A percentile compares a stretch with the other conserved stretches of the same genome.
Conservation (phyloP, 2,888 invertebrate genomes). For the Parnassius glacialis region DNA sequence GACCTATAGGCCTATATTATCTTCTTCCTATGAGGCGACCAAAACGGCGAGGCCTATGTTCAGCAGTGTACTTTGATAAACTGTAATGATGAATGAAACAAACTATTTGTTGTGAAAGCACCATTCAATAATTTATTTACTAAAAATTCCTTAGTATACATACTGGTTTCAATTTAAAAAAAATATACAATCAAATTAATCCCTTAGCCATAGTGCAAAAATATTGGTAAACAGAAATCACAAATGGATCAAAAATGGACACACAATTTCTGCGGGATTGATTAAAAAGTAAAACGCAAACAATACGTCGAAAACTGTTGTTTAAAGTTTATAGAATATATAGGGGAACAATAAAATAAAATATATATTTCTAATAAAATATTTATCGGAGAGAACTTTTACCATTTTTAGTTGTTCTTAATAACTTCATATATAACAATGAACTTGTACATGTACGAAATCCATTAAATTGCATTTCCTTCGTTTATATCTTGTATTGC, state of each 20-base stretch:
- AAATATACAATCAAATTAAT: constrained; percentile 13
- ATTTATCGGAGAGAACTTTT: no score
- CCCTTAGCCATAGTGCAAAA: constrained; percentile 3
- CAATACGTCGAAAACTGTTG: no score
- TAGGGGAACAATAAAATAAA: no score
- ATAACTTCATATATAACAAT: no score
- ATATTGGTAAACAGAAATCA: constrained; percentile 6
- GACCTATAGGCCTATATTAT: no score
- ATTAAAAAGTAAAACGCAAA: background rate
- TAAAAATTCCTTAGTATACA: constrained; percentile 74
- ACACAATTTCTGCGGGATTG: background rate
- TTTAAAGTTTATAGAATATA: no score
- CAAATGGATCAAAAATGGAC: background rate
- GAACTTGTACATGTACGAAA: no score
- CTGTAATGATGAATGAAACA: constrained; percentile 56
- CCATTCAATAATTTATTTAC: constrained; percentile 80
- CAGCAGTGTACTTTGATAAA: background rate
- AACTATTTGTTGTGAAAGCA: constrained; percentile 76
- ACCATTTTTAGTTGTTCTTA: no score
- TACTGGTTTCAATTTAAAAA: constrained; percentile 46
- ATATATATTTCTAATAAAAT: no score
- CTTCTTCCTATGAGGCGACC: no score
- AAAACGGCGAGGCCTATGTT: background rate
- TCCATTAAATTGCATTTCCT: no score
- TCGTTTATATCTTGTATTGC: no score